A percentile compares a stretch with the other conserved stretches of the same genome.
Evolutionary conservation across 1,140 invertebrate genomes (phyloP).

Genomic region (Cydia splendana): DNA sequence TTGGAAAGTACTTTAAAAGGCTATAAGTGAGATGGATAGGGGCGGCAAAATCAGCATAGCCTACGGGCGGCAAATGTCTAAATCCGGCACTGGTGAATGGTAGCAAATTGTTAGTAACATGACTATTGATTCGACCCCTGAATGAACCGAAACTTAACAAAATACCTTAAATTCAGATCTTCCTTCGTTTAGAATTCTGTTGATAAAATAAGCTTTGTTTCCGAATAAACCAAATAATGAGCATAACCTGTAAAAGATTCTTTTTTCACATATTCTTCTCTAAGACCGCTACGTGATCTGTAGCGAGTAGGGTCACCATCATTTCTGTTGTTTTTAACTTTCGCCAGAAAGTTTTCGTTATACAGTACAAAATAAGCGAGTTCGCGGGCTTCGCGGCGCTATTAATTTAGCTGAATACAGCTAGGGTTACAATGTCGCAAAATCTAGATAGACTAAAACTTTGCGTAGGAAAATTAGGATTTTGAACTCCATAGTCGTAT

Average conservation of each 20-base stretch:
- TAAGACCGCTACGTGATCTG: neutral
- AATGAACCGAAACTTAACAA: too few species aligned
- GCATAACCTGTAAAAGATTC: conserved; percentile 13
- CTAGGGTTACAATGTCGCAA: too few species aligned
- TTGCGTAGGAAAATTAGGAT: too few species aligned
- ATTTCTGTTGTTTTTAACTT: neutral
- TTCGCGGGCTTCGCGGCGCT: too few species aligned
- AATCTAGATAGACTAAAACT: too few species aligned
- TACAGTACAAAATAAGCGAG: too few species aligned
- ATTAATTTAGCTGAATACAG: too few species aligned
- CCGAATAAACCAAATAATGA: neutral
- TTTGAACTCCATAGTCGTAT: neutral
- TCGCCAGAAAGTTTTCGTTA: neutral
- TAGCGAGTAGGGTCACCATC: neutral
- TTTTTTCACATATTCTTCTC: neutral
- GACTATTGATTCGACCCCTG: neutral
- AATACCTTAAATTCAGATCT: neutral
- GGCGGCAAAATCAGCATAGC: too few species aligned
- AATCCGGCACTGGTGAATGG: too few species aligned
- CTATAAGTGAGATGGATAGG: too few species aligned
- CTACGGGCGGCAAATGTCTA: too few species aligned
- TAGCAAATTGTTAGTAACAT: neutral
- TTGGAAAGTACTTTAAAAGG: too few species aligned
- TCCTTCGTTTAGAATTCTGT: neutral
- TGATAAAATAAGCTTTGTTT: neutral